Percentiles rank a stretch among this genome's conserved stretches.
Evolutionary conservation across 1,140 invertebrate species (phyloP).

Genomic region (Acyrthosiphon pisum): DNA sequence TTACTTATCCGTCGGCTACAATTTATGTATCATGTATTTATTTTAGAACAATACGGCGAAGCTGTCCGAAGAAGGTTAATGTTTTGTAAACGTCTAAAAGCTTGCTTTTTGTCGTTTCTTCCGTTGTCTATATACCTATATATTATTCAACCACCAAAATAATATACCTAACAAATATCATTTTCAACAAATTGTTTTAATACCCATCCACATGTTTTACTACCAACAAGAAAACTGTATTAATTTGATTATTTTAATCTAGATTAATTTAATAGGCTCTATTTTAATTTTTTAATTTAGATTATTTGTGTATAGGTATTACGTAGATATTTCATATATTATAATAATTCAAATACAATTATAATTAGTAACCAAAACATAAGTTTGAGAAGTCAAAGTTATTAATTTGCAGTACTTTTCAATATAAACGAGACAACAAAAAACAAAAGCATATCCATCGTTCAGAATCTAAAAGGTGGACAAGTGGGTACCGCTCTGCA

Average conservation of each 20-base stretch:
- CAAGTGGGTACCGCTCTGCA: too few relatives aligned
- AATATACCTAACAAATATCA: neutral
- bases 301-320: neutral
- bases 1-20: neutral
- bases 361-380: too few relatives aligned
- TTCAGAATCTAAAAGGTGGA: too few relatives aligned
- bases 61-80: neutral
- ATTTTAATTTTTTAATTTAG: neutral
- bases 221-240: neutral
- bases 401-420: too few relatives aligned
- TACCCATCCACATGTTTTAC: neutral
- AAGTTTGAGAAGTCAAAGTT: too few relatives aligned
- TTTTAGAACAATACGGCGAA: conserved; percentile 6
- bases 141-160: neutral
- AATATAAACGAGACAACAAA: too few relatives aligned
- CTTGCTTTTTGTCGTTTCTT: neutral
- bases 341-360: too few relatives aligned
- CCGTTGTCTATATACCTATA: neutral
- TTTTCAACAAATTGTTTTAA: neutral
- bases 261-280: too few relatives aligned
- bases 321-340: too few relatives aligned
- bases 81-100: neutral
- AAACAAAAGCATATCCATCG: too few relatives aligned
- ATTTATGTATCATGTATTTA: neutral
- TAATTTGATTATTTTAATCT: neutral